Evolutionary conservation across 2,888 invertebrate species (phyloP).

Genomic region (Andrena dorsata): DNA sequence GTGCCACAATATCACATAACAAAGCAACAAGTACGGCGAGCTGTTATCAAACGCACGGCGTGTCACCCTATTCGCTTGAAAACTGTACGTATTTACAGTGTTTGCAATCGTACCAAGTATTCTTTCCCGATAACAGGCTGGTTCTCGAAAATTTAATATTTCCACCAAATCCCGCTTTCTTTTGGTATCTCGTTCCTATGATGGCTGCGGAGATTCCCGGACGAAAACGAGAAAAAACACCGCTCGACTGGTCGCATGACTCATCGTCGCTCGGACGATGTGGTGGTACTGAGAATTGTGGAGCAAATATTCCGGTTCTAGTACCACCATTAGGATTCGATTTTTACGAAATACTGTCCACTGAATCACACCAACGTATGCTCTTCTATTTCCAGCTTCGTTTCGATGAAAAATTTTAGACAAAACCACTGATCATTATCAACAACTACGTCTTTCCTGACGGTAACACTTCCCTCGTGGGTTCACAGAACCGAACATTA

Average conservation of each 20-base stretch:
- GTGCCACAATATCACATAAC: conserved; percentile 3
- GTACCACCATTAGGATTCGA: conserved; percentile 19
- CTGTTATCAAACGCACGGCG: not conserved
- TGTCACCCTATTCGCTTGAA: not conserved
- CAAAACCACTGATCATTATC: not conserved
- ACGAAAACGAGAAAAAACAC: conserved; percentile 47
- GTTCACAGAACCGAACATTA: not conserved
- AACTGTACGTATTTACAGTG: not conserved
- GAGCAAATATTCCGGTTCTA: conserved; percentile 55
- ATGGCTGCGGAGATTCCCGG: conserved; percentile 51
- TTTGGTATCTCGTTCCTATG: conserved; percentile 42
- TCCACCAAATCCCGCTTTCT: conserved; percentile 7
- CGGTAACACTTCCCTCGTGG: not conserved
- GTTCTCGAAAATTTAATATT: not conserved
- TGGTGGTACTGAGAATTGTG: conserved; percentile 48
- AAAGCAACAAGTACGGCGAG: not conserved
- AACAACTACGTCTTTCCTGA: not conserved
- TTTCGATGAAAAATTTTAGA: not conserved
- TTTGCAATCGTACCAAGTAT: no score
- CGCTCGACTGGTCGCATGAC: conserved; percentile 33
- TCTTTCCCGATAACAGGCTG: no score
- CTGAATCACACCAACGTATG: not conserved
- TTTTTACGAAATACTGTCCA: conserved; percentile 1
- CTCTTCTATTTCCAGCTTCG: not conserved
- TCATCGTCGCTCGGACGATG: conserved; percentile 50